Evolutionary conservation across 2,113 vertebrate species (phyloP).

Genomic region (Mesocricetus auratus): DNA sequence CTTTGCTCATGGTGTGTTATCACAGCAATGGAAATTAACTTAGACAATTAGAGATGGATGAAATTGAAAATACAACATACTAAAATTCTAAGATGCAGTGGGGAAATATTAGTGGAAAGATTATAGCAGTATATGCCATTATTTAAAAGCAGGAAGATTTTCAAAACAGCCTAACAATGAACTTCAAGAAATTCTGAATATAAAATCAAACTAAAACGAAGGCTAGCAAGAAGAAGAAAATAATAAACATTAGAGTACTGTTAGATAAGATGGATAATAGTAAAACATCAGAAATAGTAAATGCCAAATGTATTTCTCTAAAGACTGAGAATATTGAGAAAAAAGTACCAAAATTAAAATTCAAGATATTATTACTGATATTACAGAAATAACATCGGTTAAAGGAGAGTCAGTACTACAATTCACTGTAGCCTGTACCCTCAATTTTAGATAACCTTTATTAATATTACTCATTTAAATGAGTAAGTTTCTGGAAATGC

Average conservation of each 20-base stretch:
- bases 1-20: background rate
- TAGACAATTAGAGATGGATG: background rate
- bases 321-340: background rate
- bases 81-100: background rate
- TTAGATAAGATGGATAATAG: background rate
- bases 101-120: background rate
- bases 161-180: background rate
- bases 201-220: background rate
- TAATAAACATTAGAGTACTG: background rate
- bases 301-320: background rate
- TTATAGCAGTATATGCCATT: background rate
- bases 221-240: background rate
- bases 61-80: background rate
- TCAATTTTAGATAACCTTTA: background rate
- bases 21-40: background rate
- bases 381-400: background rate
- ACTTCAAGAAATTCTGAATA: background rate
- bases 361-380: background rate
- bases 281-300: background rate
- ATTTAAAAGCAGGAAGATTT: background rate
- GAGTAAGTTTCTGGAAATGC: background rate
- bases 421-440: background rate
- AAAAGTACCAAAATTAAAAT: background rate
- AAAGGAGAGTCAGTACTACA: background rate
- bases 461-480: background rate